These are phyloP conservation scores for Pogonomyrmex californicus DNA, from an alignment of 1,140 invertebrate species.

Conservation along the genomic window DNA sequence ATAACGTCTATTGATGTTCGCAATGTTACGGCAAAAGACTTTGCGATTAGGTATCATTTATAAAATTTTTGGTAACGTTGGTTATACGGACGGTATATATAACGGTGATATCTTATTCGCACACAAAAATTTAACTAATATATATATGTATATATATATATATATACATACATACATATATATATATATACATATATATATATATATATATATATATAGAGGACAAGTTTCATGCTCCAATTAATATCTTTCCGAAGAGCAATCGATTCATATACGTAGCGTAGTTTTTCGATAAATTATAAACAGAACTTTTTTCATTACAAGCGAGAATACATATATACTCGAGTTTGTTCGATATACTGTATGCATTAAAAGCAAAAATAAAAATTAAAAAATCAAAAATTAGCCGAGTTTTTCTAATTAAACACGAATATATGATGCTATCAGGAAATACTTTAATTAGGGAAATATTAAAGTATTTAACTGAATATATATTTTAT, in stretches of 20 bases:
- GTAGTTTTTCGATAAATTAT: constrained; percentile 70
- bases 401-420: not conserved
- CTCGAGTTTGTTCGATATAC: constrained; percentile 70
- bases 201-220: constrained; percentile 14
- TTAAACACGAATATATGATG: not conserved
- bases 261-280: constrained; percentile 60
- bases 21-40: constrained; percentile 17
- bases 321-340: constrained; percentile 43
- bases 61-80: constrained; percentile 70
- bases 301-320: constrained; percentile 71
- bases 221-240: constrained; percentile 57
- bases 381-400: constrained; percentile 59
- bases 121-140: constrained; percentile 32
- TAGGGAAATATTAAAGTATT: not conserved
- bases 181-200: not conserved
- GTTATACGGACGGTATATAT: constrained; percentile 41
- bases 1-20: constrained; percentile 51
- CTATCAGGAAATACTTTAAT: constrained; percentile 13
- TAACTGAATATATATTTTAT: constrained; percentile 71
- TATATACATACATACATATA: too few relatives aligned
- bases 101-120: constrained; percentile 40
- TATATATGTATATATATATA: too few relatives aligned
- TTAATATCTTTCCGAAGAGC: constrained; percentile 56
- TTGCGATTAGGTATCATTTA: constrained; percentile 56
- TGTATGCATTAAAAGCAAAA: constrained; percentile 65